These are phyloP conservation scores for Graptemys geographica DNA, from an alignment of 2,797 vertebrate genomes.

Conservation along the genomic window DNA sequence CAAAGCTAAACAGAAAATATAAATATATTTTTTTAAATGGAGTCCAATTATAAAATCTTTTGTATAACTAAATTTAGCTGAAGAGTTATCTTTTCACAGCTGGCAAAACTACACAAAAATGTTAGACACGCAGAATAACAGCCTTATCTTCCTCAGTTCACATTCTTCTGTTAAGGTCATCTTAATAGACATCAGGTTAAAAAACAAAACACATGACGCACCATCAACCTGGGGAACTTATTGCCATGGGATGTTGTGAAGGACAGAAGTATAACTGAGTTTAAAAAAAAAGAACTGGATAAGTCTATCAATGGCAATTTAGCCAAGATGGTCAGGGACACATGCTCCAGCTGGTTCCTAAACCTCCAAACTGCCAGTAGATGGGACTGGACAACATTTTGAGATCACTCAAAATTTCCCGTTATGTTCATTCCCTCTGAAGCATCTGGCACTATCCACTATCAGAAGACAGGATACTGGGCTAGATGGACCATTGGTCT, in stretches of 20 bases:
- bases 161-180: background rate
- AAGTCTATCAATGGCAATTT: background rate
- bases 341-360: background rate
- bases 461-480: background rate
- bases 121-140: background rate
- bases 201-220: background rate
- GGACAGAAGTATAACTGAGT: background rate
- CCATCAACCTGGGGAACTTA: background rate
- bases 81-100: background rate
- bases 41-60: background rate
- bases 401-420: background rate
- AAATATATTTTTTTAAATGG: conserved; percentile 17
- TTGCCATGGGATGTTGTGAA: background rate
- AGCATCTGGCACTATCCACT: background rate
- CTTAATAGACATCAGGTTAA: background rate
- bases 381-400: background rate
- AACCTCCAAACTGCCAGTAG: background rate
- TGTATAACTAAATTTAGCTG: background rate
- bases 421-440: background rate
- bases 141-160: background rate
- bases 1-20: background rate
- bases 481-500: background rate
- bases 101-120: background rate
- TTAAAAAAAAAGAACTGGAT: background rate
- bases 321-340: background rate